Conservation (phyloP, 1,140 invertebrate genomes). For the Cheumatopsyche charites region DNA sequence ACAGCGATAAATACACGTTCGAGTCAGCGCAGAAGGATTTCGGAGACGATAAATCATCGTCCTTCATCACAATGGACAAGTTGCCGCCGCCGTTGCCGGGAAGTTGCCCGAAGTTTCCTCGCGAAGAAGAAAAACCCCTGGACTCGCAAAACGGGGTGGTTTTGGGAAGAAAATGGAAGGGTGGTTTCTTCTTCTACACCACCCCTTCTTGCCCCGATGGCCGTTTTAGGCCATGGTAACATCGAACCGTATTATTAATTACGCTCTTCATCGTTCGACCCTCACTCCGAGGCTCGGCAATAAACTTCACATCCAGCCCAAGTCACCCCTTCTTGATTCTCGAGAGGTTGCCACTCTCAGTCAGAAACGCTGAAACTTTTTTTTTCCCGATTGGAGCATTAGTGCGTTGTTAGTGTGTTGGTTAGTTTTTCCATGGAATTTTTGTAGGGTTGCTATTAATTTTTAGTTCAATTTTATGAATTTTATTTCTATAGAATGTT, state of each 20-base stretch:
- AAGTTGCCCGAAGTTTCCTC: constrained; percentile 20
- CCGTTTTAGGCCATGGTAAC: neutral
- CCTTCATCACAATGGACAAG: constrained; percentile 28
- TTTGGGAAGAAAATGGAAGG: neutral
- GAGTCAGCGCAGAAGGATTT: constrained; percentile 6
- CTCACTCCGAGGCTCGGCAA: neutral
- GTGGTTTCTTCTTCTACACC: no score
- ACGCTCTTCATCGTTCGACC: constrained; percentile 22
- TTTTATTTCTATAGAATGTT: no score
- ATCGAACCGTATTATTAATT: constrained; percentile 34
- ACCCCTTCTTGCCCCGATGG: neutral
- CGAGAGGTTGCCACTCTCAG: no score
- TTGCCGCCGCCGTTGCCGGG: neutral
- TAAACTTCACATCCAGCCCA: constrained; percentile 29
- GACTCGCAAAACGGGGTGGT: no score
- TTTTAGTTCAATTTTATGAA: no score
- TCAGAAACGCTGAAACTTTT: no score
- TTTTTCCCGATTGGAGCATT: no score
- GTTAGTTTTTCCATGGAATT: no score
- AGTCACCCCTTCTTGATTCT: neutral
- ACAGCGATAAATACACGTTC: no score
- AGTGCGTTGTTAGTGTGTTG: no score
- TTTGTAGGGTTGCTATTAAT: no score
- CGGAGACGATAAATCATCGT: constrained; percentile 30
- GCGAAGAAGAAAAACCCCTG: constrained; percentile 11